Evolutionary conservation across 2,797 vertebrate genomes (phyloP).

Genomic region (Melanotaenia pygmaea): DNA sequence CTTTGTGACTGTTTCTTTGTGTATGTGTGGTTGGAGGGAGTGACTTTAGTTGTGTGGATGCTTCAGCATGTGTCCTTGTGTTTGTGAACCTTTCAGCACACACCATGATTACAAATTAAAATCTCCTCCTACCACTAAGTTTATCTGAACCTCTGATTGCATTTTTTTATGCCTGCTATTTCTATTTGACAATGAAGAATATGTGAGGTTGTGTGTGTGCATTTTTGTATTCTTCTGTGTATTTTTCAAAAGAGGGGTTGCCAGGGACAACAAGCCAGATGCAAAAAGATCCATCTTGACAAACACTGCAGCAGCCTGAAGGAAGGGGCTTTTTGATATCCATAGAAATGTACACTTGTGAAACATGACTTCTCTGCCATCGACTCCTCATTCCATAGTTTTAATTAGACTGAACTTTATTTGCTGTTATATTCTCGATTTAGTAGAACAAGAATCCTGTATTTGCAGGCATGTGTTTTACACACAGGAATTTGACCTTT

Average conservation of each 20-base stretch:
- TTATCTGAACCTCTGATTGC: constrained; percentile 26
- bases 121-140: constrained; percentile 1
- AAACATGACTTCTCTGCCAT: constrained; percentile 45
- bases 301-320: constrained; percentile 53
- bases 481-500: neutral
- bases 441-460: neutral
- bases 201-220: neutral
- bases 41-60: neutral
- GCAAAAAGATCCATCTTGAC: constrained; percentile 66
- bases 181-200: constrained; percentile 27
- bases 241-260: constrained; percentile 42
- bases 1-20: neutral
- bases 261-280: constrained; percentile 58
- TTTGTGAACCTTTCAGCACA: constrained; percentile 17
- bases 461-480: neutral
- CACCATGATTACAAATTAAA: constrained; percentile 39
- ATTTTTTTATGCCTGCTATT: constrained; percentile 23
- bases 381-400: constrained; percentile 32
- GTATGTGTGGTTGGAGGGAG: neutral
- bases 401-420: constrained; percentile 21
- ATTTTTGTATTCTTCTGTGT: neutral
- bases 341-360: constrained; percentile 37
- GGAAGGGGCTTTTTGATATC: constrained; percentile 54
- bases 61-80: constrained; percentile 26
- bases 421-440: neutral